A percentile compares a stretch with the other conserved stretches of the same genome.
These are phyloP conservation scores for Botia almorhae DNA, from an alignment of 2,797 vertebrate species.

Conservation along the genomic window DNA sequence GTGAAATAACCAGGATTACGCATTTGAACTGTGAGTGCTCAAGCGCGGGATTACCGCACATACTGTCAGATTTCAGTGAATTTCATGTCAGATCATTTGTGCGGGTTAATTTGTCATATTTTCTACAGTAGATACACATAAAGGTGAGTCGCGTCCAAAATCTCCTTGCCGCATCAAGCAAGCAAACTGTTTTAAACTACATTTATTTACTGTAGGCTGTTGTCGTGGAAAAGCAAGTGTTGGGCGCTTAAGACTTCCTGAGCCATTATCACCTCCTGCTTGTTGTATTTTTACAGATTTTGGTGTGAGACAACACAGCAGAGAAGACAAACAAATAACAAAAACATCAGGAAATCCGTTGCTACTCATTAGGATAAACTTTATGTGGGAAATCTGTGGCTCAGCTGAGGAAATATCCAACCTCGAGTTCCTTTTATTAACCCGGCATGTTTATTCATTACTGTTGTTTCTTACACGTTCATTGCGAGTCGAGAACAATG, in stretches of 20 bases:
- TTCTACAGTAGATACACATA: background rate
- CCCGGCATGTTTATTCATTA: slow-evolving; percentile 54
- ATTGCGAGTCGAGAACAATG: slow-evolving; percentile 40
- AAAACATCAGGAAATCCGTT: slow-evolving; percentile 28
- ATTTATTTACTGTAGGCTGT: background rate
- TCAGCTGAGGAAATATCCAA: slow-evolving; percentile 44
- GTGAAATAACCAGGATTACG: slow-evolving; percentile 42
- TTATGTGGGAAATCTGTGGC: slow-evolving; percentile 39
- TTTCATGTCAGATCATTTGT: slow-evolving; percentile 19
- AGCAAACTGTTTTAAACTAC: background rate
- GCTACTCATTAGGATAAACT: slow-evolving; percentile 50
- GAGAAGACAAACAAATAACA: slow-evolving; percentile 9
- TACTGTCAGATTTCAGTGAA: slow-evolving; percentile 32
- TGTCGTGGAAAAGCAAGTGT: background rate
- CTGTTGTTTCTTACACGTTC: slow-evolving; percentile 36
- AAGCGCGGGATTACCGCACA: slow-evolving; percentile 21
- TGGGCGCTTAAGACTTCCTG: background rate
- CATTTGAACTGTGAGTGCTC: slow-evolving; percentile 32
- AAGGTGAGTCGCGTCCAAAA: background rate
- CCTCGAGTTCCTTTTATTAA: slow-evolving; percentile 49
- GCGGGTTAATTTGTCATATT: background rate
- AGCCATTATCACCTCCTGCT: slow-evolving; percentile 20
- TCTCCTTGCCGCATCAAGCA: background rate
- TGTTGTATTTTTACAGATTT: slow-evolving; percentile 21
- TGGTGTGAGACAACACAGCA: slow-evolving; percentile 18